Evolutionary conservation across 2,888 invertebrate genomes (phyloP), one percentile per base, ranked within the genome.

Genomic region (Acleris literana): DNA sequence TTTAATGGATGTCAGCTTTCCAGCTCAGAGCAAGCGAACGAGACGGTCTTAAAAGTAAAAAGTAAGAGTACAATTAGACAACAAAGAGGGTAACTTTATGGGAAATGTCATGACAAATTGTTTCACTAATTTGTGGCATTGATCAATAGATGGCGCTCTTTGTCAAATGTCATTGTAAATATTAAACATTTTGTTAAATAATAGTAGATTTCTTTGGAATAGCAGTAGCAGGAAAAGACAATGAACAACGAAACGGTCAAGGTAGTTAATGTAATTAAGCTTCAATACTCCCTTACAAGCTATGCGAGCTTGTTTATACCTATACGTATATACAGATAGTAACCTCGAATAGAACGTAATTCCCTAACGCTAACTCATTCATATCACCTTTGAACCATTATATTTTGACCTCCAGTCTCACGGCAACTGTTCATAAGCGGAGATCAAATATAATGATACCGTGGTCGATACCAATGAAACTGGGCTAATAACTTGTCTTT

Each of bases 321-420:
- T 18, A 49, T 5, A 25, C 39, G 22, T 33, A 13, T 46, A 25
- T 43, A 9, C 16, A 5, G 54, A 49, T 29, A 33, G 9, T 33
- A 49, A 53, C 62, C 46, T 53, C 52, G 48, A 65, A 66, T 46
- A 46, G 66, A 62, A 66, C 46, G 56, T 13, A 39, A 39, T 39
- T 39, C 39, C 13, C 4, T 39, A 39, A 39, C 13, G 39, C 39
- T 11, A 39, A 39, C 13, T 39, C 13, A 13, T 39, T 13, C 0
- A 39, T 13, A 3, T 39, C 33, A 39, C 13, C 3, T 39, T 13
- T 39, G 9, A 39, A 39, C 4, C 4, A 39, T 3, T 39, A 1
- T 39, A 4, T 39, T 39, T 13, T 39, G 39, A 13, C 33, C 1
- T 4, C 0, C 11, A 39, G 4, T 4, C 13, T 39, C 13, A 39